Evolutionary conservation across 2,888 invertebrate genomes (phyloP), one percentile per base, ranked within the genome.

Genomic region (Cosmopolites sordidus): DNA sequence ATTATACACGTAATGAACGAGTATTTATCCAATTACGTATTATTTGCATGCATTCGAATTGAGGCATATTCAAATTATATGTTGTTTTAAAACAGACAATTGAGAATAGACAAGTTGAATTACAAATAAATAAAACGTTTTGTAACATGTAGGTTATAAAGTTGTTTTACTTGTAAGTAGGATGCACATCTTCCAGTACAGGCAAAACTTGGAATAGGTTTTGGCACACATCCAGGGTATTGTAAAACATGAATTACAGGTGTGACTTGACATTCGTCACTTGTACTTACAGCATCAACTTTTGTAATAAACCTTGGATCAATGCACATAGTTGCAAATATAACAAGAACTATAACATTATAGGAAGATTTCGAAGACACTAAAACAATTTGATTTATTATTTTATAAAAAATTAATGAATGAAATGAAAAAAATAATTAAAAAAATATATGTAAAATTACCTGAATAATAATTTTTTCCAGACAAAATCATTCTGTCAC

Each of bases 131-230:
- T 22, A 22, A 8, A 22, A 22, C 8, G 22, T 22, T 5, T 5
- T 5, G 8, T 22, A 22, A 8, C 8, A 22, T 5, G 8, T 8
- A 22, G 8, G 22, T 22, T 22, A 22, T 22, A 8, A 22, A 22
- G 22, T 22, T 22, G 9, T 40, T 44, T 69, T 75, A 92, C 93
- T 82, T 94, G 94, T 47, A 94, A 85, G 66, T 94, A 94, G 62
- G 92, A 93, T 48, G 89, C 86, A 72, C 94, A 95, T 66, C 88
- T 83, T 49, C 94, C 94, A 56, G 89, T 88, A 67, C 94, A 95
- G 15, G 93, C 93, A 72, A 91, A 94, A 57, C 92, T 93, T 1
- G 94, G 92, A 65, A 95, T 92, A 0, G 92, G 92, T 73, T 92
- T 93, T 4, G 93, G 91, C 39, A 90, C 86, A 73, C 94, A 95